Evolutionary conservation across 2,113 vertebrate genomes (phyloP), one percentile per base, ranked within the genome.

Genomic region (Epinephelus fuscoguttatus): DNA sequence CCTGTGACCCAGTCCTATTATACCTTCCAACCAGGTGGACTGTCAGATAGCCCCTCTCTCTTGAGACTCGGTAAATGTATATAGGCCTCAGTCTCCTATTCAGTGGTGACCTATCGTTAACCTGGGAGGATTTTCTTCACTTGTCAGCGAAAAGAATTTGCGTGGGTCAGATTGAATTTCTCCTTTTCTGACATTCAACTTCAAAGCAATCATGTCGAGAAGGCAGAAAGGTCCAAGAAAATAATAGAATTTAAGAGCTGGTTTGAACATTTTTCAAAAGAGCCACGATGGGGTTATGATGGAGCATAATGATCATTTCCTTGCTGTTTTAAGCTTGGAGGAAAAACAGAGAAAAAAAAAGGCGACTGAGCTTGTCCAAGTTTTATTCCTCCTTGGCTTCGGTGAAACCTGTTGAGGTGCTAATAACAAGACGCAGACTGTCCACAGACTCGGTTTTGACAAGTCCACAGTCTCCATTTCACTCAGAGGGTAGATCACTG

Each of bases 391-490:
- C 73, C 63, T 88, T 87, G 83, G 84, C 89, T 86, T 85, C 3
- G 19, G 74, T 67, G 23, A 84, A 88, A 87, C 53, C 70, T 83
- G 81, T 84, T 81, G 88, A 91, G 81, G 89, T 92, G 89, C 67
- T 82, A 92, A 91, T 84, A 91, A 88, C 86, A 71, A 81, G 82
- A 91, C 45, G 9, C 89, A 93, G 84, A 81, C 61, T 57, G 81
- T 89, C 88, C 70, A 47, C 80, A 79, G 82, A 83, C 74, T 73
- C 19, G 25, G 66, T 84, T 91, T 91, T 92, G 89, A 92, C 92
- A 93, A 69, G 80, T 84, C 84, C 66, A 59, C 76, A 69, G 88
- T 89, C 84, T 88, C 89, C 81, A 84, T 91, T 92, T 92, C 87
- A 85, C 81, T 77, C 49, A 47, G 70, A 85, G 62, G 61, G 74